phyloP scores from a whole-genome alignment of 2,113 vertebrate genomes.

The Paradisaea rubra region DNA sequence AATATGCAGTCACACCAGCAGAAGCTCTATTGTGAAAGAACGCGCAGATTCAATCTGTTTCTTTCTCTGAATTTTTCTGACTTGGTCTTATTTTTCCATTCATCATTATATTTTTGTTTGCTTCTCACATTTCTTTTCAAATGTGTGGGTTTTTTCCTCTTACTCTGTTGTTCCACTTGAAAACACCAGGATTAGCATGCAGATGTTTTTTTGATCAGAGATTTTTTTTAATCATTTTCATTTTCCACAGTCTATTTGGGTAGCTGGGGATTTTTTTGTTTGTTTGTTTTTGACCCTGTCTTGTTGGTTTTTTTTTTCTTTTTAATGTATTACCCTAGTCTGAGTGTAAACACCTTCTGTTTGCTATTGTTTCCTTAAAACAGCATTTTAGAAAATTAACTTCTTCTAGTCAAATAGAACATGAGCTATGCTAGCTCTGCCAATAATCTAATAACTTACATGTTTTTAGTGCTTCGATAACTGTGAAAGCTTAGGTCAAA shows the following conservation, averaged over 20 bases:
- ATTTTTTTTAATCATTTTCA: conserved; percentile 16
- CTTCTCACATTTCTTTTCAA: conserved; percentile 39
- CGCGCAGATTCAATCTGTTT: conserved; percentile 43
- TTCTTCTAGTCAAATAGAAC: neutral
- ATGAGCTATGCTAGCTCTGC: neutral
- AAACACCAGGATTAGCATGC: conserved; percentile 60
- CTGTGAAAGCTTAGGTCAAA: neutral
- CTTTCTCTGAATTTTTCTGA: conserved; percentile 49
- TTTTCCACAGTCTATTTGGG: conserved; percentile 38
- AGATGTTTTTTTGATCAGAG: conserved; percentile 56
- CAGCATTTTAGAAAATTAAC: neutral
- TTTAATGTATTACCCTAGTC: neutral
- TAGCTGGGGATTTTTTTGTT: conserved; percentile 4
- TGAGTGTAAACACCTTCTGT: conserved; percentile 33
- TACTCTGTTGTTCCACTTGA: conserved; percentile 54
- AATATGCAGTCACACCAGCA: conserved; percentile 40
- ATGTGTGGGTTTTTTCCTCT: neutral
- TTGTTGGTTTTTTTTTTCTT: neutral
- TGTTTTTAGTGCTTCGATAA: neutral
- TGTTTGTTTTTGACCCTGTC: conserved; percentile 11
- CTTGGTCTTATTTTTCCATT: conserved; percentile 22
- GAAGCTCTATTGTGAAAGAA: conserved; percentile 32
- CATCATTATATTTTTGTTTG: conserved; percentile 48
- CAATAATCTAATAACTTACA: neutral
- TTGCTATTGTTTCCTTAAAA: neutral